Evolutionary conservation across 2,888 invertebrate genomes (phyloP).

Genomic region (Apodemia mormo): DNA sequence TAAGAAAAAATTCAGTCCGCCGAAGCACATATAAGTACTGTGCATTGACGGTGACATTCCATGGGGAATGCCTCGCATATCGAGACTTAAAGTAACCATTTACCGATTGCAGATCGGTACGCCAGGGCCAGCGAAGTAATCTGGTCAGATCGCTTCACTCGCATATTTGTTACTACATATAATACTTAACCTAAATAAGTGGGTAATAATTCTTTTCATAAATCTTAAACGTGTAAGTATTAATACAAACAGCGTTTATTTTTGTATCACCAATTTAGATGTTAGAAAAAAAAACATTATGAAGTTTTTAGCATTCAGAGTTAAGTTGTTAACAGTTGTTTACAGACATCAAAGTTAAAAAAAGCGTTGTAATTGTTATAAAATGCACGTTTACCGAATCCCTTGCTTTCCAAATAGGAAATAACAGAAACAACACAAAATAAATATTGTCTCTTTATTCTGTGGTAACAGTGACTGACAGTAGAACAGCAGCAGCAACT

Average conservation of each 20-base stretch:
- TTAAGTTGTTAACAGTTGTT: too few species aligned
- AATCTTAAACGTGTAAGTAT: not conserved
- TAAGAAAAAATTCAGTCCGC: constrained; percentile 80
- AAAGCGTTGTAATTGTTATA: too few species aligned
- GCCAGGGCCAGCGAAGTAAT: constrained; percentile 76
- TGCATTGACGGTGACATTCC: constrained; percentile 77
- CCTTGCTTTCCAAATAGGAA: too few species aligned
- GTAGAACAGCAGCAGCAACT: too few species aligned
- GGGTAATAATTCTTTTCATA: constrained; percentile 58
- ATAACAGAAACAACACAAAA: too few species aligned
- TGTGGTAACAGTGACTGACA: too few species aligned
- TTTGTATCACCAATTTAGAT: not conserved
- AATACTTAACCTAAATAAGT: constrained; percentile 78
- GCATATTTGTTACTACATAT: constrained; percentile 69
- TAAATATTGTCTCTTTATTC: too few species aligned
- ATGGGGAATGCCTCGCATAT: constrained; percentile 73
- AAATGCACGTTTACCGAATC: too few species aligned
- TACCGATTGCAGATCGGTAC: constrained; percentile 78
- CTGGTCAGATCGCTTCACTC: constrained; percentile 75
- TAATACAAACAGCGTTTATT: not conserved
- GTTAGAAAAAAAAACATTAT: too few species aligned
- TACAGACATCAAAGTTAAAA: too few species aligned
- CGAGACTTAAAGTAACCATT: constrained; percentile 79
- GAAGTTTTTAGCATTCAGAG: too few species aligned
- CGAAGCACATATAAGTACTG: constrained; percentile 73